phyloP scores from a whole-genome alignment of 2,888 invertebrate genomes.

The Phalangium opilio region DNA sequence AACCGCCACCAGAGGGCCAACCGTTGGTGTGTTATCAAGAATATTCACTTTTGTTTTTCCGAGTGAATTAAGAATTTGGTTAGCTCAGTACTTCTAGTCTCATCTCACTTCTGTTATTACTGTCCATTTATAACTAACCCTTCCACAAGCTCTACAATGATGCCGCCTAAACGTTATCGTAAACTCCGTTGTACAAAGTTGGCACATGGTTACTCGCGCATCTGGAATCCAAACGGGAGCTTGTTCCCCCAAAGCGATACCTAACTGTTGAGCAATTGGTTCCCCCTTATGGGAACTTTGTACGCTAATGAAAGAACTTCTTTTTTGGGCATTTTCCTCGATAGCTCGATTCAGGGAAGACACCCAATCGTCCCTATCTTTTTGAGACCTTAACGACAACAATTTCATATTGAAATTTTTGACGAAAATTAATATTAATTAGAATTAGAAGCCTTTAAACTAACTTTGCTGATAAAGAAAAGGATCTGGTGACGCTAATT shows the following conservation, averaged over 20 bases:
- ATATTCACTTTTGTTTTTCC: no score
- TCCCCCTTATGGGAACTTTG: slow-evolving; percentile 27
- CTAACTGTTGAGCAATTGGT: slow-evolving; percentile 9
- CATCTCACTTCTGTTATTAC: no score
- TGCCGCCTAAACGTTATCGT: slow-evolving; percentile 47
- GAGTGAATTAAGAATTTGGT: no score
- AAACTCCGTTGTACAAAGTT: slow-evolving; percentile 45
- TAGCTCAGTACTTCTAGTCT: no score
- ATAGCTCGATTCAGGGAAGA: slow-evolving; percentile 36
- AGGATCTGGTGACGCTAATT: slow-evolving; percentile 39
- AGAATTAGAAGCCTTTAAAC: no score
- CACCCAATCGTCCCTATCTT: slow-evolving; percentile 40
- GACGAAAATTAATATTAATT: no score
- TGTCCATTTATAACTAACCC: slow-evolving; percentile 33
- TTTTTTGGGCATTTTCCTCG: slow-evolving; percentile 33
- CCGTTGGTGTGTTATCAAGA: no score
- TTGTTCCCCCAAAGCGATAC: slow-evolving; percentile 21
- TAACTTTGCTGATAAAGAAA: slow-evolving; percentile 39
- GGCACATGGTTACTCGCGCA: slow-evolving; percentile 46
- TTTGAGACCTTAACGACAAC: slow-evolving; percentile 31
- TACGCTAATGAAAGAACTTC: slow-evolving; percentile 30
- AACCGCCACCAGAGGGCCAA: no score
- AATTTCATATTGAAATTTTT: no score
- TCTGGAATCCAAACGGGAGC: slow-evolving; percentile 45
- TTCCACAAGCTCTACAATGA: slow-evolving; percentile 50